These are phyloP conservation scores for Mola mola DNA, from an alignment of 2,113 vertebrate genomes.

Conservation along the genomic window DNA sequence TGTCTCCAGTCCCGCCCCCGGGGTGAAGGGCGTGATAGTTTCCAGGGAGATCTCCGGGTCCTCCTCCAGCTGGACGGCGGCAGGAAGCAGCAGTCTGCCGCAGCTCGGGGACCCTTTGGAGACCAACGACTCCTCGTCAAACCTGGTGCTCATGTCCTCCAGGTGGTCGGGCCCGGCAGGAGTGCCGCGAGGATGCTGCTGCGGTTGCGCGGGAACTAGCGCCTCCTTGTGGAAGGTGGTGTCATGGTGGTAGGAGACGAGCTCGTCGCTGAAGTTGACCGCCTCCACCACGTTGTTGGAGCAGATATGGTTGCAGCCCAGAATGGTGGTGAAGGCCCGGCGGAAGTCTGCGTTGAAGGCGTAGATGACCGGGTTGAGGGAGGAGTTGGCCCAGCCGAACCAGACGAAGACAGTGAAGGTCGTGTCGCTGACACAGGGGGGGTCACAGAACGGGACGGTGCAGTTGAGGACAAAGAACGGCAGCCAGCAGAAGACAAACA, in stretches of 20 bases:
- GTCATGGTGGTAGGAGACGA: constrained; percentile 82
- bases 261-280: constrained; percentile 83
- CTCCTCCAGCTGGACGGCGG: constrained; percentile 68
- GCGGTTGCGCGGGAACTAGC: constrained; percentile 40
- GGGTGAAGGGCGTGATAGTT: constrained; percentile 65
- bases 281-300: constrained; percentile 75
- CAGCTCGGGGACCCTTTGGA: constrained; percentile 59
- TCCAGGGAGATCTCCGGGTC: constrained; percentile 75
- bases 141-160: constrained; percentile 42
- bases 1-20: constrained; percentile 49
- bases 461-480: constrained; percentile 88
- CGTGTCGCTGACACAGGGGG: constrained; percentile 80
- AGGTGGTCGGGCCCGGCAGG: constrained; percentile 24
- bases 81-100: constrained; percentile 53
- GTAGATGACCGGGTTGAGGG: constrained; percentile 86
- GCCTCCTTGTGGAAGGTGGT: constrained; percentile 81
- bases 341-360: constrained; percentile 86
- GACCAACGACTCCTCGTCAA: constrained; percentile 70
- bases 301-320: constrained; percentile 78
- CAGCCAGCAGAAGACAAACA: constrained; percentile 88
- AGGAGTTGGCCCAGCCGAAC: constrained; percentile 88
- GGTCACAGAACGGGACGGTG: constrained; percentile 84
- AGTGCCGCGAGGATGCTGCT: constrained; percentile 36
- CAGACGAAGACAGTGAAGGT: constrained; percentile 87
- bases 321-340: constrained; percentile 82